Conservation (phyloP, 1,140 invertebrate genomes). For the Grapholita molesta region DNA sequence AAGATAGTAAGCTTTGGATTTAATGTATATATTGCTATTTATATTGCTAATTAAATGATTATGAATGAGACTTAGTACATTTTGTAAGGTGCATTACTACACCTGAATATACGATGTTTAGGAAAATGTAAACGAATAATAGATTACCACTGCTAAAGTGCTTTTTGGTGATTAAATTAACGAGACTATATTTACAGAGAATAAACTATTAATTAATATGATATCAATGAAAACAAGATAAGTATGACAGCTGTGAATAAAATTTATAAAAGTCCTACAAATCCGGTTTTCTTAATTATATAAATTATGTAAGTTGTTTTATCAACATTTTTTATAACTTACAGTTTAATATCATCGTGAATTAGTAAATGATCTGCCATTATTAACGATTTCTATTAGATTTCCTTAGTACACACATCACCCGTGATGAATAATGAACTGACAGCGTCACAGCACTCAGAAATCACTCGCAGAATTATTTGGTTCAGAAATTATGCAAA, state of each 20-base stretch:
- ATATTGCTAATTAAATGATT: background rate
- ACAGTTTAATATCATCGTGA: conserved; percentile 72
- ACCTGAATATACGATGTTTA: background rate
- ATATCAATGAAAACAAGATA: conserved; percentile 27
- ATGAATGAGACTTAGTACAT: background rate
- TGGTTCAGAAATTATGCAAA: background rate
- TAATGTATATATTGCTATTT: background rate
- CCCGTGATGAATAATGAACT: conserved; percentile 19
- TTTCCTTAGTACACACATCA: conserved; percentile 28
- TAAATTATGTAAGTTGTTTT: background rate
- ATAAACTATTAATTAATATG: conserved; percentile 26
- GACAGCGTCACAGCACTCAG: too few relatives aligned
- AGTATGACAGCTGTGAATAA: conserved; percentile 9
- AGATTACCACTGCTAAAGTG: background rate
- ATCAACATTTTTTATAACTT: conserved; percentile 30
- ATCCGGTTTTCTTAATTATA: background rate
- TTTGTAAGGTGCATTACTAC: background rate
- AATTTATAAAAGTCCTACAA: background rate
- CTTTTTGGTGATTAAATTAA: background rate
- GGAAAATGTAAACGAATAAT: background rate
- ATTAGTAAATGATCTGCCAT: conserved; percentile 67
- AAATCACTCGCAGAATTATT: background rate
- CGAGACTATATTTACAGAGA: background rate
- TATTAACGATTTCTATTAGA: conserved; percentile 32
- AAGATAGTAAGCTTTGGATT: background rate